These are phyloP conservation scores for Scaptomyza caliginosa DNA, from an alignment of 2,888 invertebrate species.

Conservation along the genomic window DNA sequence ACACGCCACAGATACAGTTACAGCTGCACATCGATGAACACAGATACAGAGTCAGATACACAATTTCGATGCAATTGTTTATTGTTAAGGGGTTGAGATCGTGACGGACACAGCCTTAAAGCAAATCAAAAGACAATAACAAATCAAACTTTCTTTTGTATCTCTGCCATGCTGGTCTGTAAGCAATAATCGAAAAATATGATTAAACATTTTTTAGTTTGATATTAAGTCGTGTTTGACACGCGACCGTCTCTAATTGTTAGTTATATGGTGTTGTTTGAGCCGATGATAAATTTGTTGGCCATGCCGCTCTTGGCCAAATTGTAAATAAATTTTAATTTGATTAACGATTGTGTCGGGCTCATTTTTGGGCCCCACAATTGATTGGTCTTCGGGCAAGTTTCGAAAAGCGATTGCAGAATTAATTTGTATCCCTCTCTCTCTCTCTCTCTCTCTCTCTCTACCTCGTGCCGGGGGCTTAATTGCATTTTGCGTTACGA, in stretches of 20 bases:
- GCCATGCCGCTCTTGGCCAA: constrained; percentile 32
- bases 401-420: constrained; percentile 22
- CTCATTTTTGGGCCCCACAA: constrained; percentile 44
- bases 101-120: not conserved
- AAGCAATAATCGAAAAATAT: too few relatives aligned
- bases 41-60: constrained; percentile 9
- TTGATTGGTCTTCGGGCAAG: constrained; percentile 39
- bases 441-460: not conserved
- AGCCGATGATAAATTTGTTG: constrained; percentile 54
- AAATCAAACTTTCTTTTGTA: too few relatives aligned
- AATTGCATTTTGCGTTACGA: constrained; percentile 38
- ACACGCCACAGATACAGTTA: constrained; percentile 15
- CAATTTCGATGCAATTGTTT: not conserved
- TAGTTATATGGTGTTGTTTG: constrained; percentile 10
- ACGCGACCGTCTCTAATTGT: constrained; percentile 20
- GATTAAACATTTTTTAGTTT: too few relatives aligned
- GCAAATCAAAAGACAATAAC: not conserved
- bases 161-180: too few relatives aligned
- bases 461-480: constrained; percentile 14
- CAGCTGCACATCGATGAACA: constrained; percentile 4
- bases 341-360: constrained; percentile 66
- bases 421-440: constrained; percentile 56
- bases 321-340: constrained; percentile 69
- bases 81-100: not conserved
- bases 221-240: not conserved